Evolutionary conservation across 2,888 invertebrate genomes (phyloP).

Genomic region (Parascotia fuliginaria): DNA sequence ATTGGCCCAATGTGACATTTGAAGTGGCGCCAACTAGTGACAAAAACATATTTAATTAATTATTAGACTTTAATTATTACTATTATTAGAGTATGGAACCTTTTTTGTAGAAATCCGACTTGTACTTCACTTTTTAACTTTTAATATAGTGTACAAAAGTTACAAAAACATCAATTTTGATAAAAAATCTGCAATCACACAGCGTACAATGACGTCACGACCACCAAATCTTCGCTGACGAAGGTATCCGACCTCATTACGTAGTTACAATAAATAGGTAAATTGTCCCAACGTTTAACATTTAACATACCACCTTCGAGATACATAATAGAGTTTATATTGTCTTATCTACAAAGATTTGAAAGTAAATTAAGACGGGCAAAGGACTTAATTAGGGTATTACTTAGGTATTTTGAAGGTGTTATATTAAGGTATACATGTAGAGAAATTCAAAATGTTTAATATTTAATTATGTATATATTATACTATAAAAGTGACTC

Average conservation of each 20-base stretch:
- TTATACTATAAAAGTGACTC: too few species aligned
- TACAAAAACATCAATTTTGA: background rate
- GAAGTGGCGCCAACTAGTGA: too few species aligned
- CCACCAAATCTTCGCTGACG: constrained; percentile 11
- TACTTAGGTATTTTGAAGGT: constrained; percentile 15
- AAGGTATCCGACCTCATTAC: constrained; percentile 11
- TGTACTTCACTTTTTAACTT: too few species aligned
- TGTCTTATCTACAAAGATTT: background rate
- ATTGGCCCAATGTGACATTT: too few species aligned
- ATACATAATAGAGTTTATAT: constrained; percentile 6
- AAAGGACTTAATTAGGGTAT: constrained; percentile 27
- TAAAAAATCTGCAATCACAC: background rate
- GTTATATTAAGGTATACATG: constrained; percentile 2
- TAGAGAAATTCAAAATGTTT: too few species aligned
- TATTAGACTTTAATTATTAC: too few species aligned
- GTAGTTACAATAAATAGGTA: constrained; percentile 21
- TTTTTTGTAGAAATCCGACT: too few species aligned
- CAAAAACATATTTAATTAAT: too few species aligned
- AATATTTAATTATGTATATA: too few species aligned
- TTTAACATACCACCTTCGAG: background rate
- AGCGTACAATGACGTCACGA: constrained; percentile 7
- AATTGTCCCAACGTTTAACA: constrained; percentile 8
- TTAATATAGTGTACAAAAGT: too few species aligned
- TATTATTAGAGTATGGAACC: too few species aligned
- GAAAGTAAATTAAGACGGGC: constrained; percentile 15